phyloP scores from a whole-genome alignment of 2,797 vertebrate species.

The Ctenochaetus hawaiiensis region DNA sequence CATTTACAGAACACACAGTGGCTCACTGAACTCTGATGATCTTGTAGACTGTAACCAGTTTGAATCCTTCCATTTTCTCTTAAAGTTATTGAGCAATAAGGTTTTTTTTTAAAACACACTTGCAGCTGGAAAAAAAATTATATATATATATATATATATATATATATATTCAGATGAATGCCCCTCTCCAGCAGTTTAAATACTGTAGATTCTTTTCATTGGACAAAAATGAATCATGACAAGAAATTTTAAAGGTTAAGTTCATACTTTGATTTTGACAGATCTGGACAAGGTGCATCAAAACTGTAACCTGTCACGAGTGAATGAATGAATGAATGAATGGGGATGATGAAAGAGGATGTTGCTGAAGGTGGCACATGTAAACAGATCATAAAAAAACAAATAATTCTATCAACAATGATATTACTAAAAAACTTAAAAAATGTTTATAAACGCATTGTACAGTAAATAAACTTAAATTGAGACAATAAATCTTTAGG shows the following conservation, averaged over 20 bases:
- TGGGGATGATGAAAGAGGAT: background rate
- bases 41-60: background rate
- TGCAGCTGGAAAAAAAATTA: too few species aligned
- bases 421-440: background rate
- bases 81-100: background rate
- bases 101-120: too few species aligned
- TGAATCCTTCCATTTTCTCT: background rate
- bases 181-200: background rate
- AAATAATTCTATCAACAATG: background rate
- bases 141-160: too few species aligned
- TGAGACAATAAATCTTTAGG: background rate
- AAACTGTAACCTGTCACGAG: background rate
- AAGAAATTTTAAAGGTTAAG: background rate
- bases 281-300: background rate
- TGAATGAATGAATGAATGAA: background rate
- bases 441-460: too few species aligned
- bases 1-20: too few species aligned
- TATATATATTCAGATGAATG: background rate
- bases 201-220: background rate
- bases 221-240: background rate
- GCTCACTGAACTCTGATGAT: conserved; percentile 12
- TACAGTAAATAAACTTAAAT: background rate
- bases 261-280: background rate
- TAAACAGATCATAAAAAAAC: background rate
- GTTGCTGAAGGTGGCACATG: background rate